Evolutionary conservation across 2,113 vertebrate genomes (phyloP).

Genomic region (Perca flavescens): DNA sequence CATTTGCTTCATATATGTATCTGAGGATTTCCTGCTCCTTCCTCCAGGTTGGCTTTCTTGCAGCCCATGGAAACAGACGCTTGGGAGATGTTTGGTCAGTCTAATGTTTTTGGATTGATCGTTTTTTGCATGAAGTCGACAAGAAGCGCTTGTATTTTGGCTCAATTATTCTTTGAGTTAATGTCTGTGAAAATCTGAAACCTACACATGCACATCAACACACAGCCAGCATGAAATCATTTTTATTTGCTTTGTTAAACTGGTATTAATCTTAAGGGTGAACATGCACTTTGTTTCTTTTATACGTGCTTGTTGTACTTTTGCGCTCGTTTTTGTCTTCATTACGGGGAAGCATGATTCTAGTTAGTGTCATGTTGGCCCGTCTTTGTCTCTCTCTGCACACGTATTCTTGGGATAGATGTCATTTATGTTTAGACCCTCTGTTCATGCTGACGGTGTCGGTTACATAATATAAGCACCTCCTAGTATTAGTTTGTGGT

Average conservation of each 20-base stretch:
- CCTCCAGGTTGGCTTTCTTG: slow-evolving; percentile 59
- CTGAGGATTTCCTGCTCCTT: slow-evolving; percentile 38
- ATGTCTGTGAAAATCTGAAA: no score
- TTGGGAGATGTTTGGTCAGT: slow-evolving; percentile 75
- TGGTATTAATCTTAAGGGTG: not conserved
- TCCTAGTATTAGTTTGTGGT: not conserved
- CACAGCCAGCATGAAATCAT: not conserved
- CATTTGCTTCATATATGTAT: not conserved
- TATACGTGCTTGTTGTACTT: not conserved
- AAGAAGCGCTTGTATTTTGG: not conserved
- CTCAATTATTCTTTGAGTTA: not conserved
- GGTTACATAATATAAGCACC: no score
- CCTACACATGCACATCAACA: not conserved
- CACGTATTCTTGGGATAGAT: not conserved
- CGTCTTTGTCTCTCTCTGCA: not conserved
- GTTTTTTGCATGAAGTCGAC: slow-evolving; percentile 36
- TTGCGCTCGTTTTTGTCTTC: not conserved
- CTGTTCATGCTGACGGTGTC: not conserved
- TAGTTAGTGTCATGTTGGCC: not conserved
- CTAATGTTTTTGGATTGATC: not conserved
- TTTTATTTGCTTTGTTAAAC: not conserved
- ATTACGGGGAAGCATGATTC: not conserved
- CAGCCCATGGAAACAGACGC: slow-evolving; percentile 66
- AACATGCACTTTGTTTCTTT: not conserved
- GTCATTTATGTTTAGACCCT: not conserved